These are phyloP conservation scores for Chaetorhynchus papuensis DNA, from an alignment of 2,113 vertebrate genomes.

Conservation along the genomic window DNA sequence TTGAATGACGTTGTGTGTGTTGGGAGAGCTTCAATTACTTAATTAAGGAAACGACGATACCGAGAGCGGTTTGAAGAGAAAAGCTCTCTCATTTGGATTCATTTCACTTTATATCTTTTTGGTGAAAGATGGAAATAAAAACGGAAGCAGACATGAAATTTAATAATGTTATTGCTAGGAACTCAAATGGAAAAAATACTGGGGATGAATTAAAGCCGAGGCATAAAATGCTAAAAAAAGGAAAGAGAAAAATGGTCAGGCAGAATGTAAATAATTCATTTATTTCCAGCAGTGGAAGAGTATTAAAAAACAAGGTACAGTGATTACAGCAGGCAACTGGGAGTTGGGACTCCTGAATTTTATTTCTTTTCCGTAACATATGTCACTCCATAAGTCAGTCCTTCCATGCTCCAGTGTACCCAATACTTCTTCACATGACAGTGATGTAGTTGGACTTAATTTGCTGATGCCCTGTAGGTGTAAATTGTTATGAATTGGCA, in stretches of 20 bases:
- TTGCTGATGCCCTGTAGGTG: slow-evolving; percentile 43
- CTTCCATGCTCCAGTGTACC: not conserved
- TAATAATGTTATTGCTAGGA: slow-evolving; percentile 65
- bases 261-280: slow-evolving; percentile 54
- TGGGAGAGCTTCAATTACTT: slow-evolving; percentile 65
- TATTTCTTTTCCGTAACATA: slow-evolving; percentile 11
- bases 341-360: slow-evolving; percentile 1
- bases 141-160: slow-evolving; percentile 66
- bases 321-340: not conserved
- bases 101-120: slow-evolving; percentile 67
- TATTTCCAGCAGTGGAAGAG: slow-evolving; percentile 25
- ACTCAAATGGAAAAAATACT: slow-evolving; percentile 52
- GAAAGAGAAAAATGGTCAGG: slow-evolving; percentile 29
- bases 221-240: slow-evolving; percentile 26
- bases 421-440: not conserved
- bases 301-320: slow-evolving; percentile 23
- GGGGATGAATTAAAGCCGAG: slow-evolving; percentile 41
- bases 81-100: slow-evolving; percentile 62
- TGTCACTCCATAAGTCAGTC: not conserved
- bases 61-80: slow-evolving; percentile 1
- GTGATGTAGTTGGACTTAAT: slow-evolving; percentile 43
- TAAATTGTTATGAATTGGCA: slow-evolving; percentile 56
- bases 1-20: slow-evolving; percentile 39
- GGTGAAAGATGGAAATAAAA: slow-evolving; percentile 71
- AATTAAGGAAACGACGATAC: slow-evolving; percentile 64